Evolutionary conservation across 2,888 invertebrate species (phyloP), one percentile per base, ranked within the genome.

Genomic region (Plutella xylostella): DNA sequence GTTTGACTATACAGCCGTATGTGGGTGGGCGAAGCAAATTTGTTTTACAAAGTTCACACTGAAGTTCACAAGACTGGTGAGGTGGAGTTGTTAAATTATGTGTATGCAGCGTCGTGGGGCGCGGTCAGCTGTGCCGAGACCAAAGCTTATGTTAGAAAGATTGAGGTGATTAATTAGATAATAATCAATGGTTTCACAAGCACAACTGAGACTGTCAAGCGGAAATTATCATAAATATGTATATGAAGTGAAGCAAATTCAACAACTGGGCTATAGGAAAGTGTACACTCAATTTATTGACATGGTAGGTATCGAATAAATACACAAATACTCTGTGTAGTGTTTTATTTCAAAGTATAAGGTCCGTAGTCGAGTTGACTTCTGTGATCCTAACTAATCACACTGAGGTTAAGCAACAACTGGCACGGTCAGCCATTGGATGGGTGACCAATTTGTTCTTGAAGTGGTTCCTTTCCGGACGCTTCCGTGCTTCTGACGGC

Each of bases 71-170:
- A 37, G 37, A 40, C 2, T 17, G 40, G 40, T 4, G 15, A 4
- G 11, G 22, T 40, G 22, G 17, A 21, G 40, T 14, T 40, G 25
- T 15, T n/a, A 9, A 40, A 40, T 15, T 40, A 40, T 14, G 40
- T 40, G 22, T 25, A 21, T 14, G 40, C 40, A 1, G 40, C 40
- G 14, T 40, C 40, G n/a, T 40, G 40, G 40, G 25, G 21, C 7
- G 40, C 40, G 2, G 40, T 40, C 40, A 40, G 3, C 2, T 40
- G 40, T 25, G 40, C 40, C 15, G 28, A 40, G 4, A 40, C 25
- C 15, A 25, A 6, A 14, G 9, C 40, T 14, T 40, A 40, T 9
- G 40, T 40, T 11, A 18, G 18, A 2, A 37, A 37, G n/a, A n/a
- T 37, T 9, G 18, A 37, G n/a, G n/a, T 37, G 7, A 37, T 37